These are phyloP conservation scores for Malurus melanocephalus DNA, from an alignment of 2,113 vertebrate species.

Conservation along the genomic window DNA sequence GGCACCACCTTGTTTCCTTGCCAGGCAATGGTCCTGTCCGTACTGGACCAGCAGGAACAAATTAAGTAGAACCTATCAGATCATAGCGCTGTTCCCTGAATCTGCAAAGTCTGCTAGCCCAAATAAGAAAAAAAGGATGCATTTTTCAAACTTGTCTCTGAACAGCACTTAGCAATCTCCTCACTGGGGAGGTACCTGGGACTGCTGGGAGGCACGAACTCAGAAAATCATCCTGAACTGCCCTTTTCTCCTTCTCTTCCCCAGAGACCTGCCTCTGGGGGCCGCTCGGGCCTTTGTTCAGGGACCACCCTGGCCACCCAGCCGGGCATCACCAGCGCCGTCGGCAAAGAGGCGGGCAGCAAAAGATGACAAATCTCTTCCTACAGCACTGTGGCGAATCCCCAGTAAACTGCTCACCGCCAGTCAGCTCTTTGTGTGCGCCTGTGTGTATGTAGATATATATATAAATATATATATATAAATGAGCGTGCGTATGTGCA, in stretches of 20 bases:
- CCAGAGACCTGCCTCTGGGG: not conserved
- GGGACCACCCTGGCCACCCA: not conserved
- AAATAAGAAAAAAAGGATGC: not conserved
- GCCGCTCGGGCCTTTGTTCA: not conserved
- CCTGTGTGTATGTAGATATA: not conserved
- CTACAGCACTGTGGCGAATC: not conserved
- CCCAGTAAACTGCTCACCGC: not conserved
- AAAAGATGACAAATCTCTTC: conserved; percentile 17
- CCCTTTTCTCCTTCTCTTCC: not conserved
- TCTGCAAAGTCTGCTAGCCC: not conserved
- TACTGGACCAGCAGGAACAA: not conserved
- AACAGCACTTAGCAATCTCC: not conserved
- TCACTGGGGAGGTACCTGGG: accelerated
- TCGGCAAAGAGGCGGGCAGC: not conserved
- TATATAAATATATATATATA: not conserved
- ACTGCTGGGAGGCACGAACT: not conserved
- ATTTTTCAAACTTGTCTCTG: not conserved
- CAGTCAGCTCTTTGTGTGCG: conserved; percentile 27
- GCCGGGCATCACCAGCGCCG: not conserved
- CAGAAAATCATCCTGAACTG: not conserved
- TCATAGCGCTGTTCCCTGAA: not conserved
- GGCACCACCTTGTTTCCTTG: not conserved
- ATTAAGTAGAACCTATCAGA: not conserved
- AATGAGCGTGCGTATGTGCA: conserved; percentile 7
- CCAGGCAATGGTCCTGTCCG: accelerated